Percentiles rank a stretch among this genome's conserved stretches.
These are phyloP conservation scores for Abramis brama DNA, from an alignment of 2,113 vertebrate species.

Conservation along the genomic window DNA sequence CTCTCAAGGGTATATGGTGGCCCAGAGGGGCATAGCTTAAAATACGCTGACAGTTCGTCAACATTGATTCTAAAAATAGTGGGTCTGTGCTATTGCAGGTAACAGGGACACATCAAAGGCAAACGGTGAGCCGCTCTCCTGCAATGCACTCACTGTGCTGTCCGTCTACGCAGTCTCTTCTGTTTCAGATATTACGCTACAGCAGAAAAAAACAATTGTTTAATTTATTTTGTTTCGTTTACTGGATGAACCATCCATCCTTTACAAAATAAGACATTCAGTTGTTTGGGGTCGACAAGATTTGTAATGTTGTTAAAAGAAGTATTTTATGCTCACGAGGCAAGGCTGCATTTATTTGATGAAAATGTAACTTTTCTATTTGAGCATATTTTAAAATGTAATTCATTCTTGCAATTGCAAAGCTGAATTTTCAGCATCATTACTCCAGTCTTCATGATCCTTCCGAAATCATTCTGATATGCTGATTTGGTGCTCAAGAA, in stretches of 20 bases:
- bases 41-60: slow-evolving; percentile 63
- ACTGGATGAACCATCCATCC: too few relatives aligned
- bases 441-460: too few relatives aligned
- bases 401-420: too few relatives aligned
- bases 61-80: slow-evolving; percentile 67
- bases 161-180: neutral
- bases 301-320: neutral
- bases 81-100: slow-evolving; percentile 65
- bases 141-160: slow-evolving; percentile 8
- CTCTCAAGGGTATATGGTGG: slow-evolving; percentile 59
- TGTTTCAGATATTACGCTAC: neutral
- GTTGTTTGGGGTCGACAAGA: neutral
- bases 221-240: neutral
- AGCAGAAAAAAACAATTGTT: neutral
- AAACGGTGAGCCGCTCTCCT: slow-evolving; percentile 50
- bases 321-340: too few relatives aligned
- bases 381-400: too few relatives aligned
- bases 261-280: neutral
- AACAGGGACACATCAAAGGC: slow-evolving; percentile 69
- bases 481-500: too few relatives aligned
- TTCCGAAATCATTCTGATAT: too few relatives aligned
- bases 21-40: slow-evolving; percentile 51
- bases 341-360: neutral
- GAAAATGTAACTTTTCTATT: neutral
- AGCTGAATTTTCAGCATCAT: too few relatives aligned